Base-by-base conservation (phyloP, 2,113 vertebrate species). In the Odobenus rosmarus region DNA sequence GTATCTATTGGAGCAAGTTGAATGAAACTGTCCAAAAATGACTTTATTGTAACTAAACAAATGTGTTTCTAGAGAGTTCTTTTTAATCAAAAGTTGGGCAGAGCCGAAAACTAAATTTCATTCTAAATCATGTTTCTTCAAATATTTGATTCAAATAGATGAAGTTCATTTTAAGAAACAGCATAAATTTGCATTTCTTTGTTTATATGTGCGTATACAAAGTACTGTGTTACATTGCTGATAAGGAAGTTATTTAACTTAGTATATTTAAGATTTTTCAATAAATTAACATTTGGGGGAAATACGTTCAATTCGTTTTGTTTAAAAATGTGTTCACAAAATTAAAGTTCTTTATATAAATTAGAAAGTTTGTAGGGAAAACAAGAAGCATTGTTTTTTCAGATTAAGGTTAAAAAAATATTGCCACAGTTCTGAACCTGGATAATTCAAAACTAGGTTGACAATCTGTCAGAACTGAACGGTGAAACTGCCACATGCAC, bases 1-100 rank as follows among this genome's bases (percentile, higher is more conserved):
- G 94, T 85, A 83, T 86, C 24, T 91, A 51, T 82, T 49, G 92
- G 14, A 49, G 21, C 15, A 55, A 3, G 64, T 72, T 86, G 67
- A 96, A 89, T 90, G 49, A 93, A 96, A 96, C 21, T 83, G 11
- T 79, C 76, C n/a, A 51, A 49, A 98, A 97, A 84, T 84, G 28
- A 88, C 93, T 91, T 93, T 26, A 55, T 13, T 74, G 26, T 61
- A 95, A 88, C 82, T 84, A 93, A 93, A 88, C 59, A 11, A 90
- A 87, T 24, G 31, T 51, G 3, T 86, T 95, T 84, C 61, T 90
- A 76, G 55, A 59, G 10, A 72, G 14, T 36, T 71, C 3, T 72
- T 90, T 46, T 39, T 53, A 90, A 72, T n/a, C 46, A 93, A 95
- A 95, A 84, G 13, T 53, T 90, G 16, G 21, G 33, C 28, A 72